Conservation (phyloP, 2,113 vertebrate species). For the Brienomyrus longianalis region DNA sequence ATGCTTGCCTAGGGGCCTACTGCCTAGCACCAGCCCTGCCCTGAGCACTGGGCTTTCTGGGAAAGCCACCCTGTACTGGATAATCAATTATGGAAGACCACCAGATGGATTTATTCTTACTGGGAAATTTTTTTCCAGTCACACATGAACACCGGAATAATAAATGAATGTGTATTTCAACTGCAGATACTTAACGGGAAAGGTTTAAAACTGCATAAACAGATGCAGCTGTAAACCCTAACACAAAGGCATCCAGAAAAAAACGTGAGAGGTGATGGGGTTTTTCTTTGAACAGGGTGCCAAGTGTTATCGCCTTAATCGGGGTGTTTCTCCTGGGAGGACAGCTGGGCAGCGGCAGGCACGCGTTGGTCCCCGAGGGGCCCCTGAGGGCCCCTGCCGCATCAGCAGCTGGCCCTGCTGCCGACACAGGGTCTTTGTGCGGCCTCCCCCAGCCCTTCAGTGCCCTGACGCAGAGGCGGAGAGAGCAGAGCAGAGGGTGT, state of each 20-base stretch:
- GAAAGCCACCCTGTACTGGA: background rate
- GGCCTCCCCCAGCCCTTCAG: background rate
- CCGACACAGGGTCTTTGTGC: conserved; percentile 38
- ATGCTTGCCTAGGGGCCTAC: background rate
- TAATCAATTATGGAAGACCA: background rate
- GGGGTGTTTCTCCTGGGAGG: conserved; percentile 28
- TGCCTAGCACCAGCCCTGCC: background rate
- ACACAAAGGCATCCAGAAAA: background rate
- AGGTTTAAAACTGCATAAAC: background rate
- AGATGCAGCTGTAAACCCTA: background rate
- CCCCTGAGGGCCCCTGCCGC: background rate
- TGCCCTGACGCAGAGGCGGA: background rate
- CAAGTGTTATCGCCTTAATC: conserved; percentile 31
- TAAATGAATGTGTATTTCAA: background rate
- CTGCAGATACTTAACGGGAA: background rate
- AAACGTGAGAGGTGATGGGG: background rate
- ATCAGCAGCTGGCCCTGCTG: conserved; percentile 35
- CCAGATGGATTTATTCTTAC: background rate
- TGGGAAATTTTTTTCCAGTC: background rate
- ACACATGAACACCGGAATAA: background rate
- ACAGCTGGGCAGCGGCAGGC: conserved; percentile 33
- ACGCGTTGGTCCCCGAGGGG: conserved; percentile 16
- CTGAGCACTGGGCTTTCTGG: background rate
- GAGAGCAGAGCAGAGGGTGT: background rate
- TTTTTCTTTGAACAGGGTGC: conserved; percentile 33